phyloP scores from a whole-genome alignment of 2,113 vertebrate genomes.

The Cathartes aura region DNA sequence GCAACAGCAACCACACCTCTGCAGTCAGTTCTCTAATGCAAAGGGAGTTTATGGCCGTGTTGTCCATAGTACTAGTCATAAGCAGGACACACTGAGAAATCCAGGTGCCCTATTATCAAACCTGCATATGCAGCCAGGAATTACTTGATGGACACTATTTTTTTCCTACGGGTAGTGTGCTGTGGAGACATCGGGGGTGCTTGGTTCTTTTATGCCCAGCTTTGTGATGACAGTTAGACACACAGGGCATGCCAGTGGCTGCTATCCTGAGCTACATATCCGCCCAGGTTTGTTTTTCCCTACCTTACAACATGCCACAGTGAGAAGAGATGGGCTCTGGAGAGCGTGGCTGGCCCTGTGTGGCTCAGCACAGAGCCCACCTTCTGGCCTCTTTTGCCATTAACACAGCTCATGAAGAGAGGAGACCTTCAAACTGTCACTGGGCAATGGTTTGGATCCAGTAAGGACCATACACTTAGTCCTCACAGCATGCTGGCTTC shows the following conservation, averaged over 20 bases:
- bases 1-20: not conserved
- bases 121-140: too few relatives aligned
- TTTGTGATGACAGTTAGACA: not conserved
- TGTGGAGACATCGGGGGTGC: not conserved
- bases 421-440: not conserved
- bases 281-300: not conserved
- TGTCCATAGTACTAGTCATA: not conserved
- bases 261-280: not conserved
- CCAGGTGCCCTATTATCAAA: not conserved
- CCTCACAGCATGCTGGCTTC: not conserved
- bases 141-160: not conserved
- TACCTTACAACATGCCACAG: not conserved
- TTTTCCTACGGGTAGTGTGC: not conserved
- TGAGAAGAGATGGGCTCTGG: not conserved
- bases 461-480: not conserved
- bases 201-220: not conserved
- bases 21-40: not conserved
- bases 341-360: not conserved
- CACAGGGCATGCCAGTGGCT: not conserved
- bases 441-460: not conserved
- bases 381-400: not conserved
- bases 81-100: not conserved
- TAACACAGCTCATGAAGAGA: not conserved
- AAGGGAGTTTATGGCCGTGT: not conserved
- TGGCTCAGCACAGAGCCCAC: not conserved